Evolutionary conservation across 2,113 vertebrate species (phyloP), one percentile per base, ranked within the genome.

Genomic region (Planiliza haematocheilus): DNA sequence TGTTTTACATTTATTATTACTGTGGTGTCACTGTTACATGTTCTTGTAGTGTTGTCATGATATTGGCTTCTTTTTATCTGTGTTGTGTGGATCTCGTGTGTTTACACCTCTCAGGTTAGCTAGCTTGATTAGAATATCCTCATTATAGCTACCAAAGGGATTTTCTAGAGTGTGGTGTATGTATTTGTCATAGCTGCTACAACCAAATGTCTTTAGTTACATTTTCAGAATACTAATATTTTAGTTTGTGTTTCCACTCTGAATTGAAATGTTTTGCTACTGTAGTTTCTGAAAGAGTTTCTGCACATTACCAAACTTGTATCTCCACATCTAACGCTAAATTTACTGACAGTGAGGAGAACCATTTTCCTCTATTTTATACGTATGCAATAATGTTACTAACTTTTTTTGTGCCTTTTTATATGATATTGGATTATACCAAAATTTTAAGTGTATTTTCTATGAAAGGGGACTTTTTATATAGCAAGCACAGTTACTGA

Each of bases 311-410:
- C 57, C 79, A 77, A 63, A 83, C 59, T 36, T 65, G 36, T 86
- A 71, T 50, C 30, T 52, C 48, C 8, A 69, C 34, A 56, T 73
- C 71, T 38, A 86, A 90, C 77, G 71, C 80, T 89, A 76, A 52
- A 69, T 57, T 48, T 57, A 38, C 36, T 51, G 74, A 79, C 39
- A 1, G 13, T 11, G 21, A 34, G 50, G 61, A 67, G n/a, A 49
- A 24, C 0, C 1, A n/a, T 46, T 60, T 53, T 34, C 77, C 45
- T 75, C 38, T 56, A 34, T 38, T 83, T 74, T 62, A 64, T 45
- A 68, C 12, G 45, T 70, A 88, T 87, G 79, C 63, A 86, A 84
- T 83, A 71, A 83, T 78, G 60, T 81, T 53, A 83, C 81, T 86
- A 87, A 82, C 53, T 69, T 67, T 64, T 83, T 14, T 76, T 46